Base-by-base conservation (phyloP, 2,888 invertebrate species). In the Gonocerus acuteangulatus region DNA sequence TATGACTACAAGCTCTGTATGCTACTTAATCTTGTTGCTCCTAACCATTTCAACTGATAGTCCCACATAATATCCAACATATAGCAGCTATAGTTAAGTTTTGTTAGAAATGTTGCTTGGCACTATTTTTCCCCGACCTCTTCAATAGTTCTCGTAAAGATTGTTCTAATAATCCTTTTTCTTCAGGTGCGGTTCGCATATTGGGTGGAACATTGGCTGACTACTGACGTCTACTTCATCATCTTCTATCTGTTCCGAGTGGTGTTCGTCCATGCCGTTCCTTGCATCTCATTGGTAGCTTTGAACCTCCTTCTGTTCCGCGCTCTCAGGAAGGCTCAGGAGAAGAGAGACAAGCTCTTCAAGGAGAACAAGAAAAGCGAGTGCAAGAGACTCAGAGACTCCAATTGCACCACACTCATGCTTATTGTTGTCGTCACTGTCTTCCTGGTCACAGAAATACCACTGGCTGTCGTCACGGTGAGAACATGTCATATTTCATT, bases 181-280 rank as follows among this genome's bases (percentile, higher is more conserved):
- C 74, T 77, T 76, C 69, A 78, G 81, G 72, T 74, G 68, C 74
- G 78, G 65, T 80, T 81, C 64, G 83, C 89, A 1, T 73, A 79
- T 3, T 90, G 90, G 89, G 86, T 91, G 49, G 73, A 74, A 36
- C 74, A 81, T 13, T 78, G 81, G 65, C 72, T 89, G 21, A 82
- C 84, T 0, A 77, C 82, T 65, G 83, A 89, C 73, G 76, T 85
- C 4, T 95, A 92, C 76, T 95, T 84, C 77, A 86, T 86, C 62
- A 79, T 83, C 9, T 91, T 89, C 75, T 90, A 81, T 76, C 82
- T 86, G 71, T 94, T 93, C 74, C 81, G 95, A 13, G 89, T 94
- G 11, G 75, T 95, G 6, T 92, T 91, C 74, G 92, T 95, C n/a
- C 92, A 95, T 72, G 77, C 92, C 66, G 79, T 92, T 62, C 95